phyloP scores from a whole-genome alignment of 2,888 invertebrate species.

The Tuberolachnus salignus region DNA sequence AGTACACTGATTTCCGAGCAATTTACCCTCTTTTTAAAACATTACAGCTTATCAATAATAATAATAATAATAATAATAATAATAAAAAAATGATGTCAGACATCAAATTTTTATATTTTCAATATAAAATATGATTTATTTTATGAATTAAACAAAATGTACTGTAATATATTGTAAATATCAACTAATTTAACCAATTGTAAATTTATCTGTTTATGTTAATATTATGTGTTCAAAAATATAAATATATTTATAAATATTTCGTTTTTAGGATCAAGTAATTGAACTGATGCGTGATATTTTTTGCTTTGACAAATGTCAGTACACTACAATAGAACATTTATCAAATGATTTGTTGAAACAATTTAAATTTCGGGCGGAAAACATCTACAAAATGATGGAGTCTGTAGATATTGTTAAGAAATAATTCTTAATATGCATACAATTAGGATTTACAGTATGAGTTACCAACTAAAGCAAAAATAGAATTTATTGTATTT shows the following conservation, averaged over 20 bases:
- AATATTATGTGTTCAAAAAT: no score
- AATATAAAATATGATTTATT: no score
- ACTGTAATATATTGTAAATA: not conserved
- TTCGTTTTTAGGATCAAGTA: constrained; percentile 74
- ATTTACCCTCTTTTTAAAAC: no score
- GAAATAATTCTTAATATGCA: not conserved
- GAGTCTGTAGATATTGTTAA: constrained; percentile 24
- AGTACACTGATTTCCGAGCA: no score
- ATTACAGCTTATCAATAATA: no score
- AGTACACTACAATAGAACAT: constrained; percentile 86
- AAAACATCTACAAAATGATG: constrained; percentile 64
- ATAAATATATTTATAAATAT: no score
- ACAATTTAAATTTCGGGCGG: constrained; percentile 75
- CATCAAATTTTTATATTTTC: no score
- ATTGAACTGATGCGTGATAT: constrained; percentile 87
- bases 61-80: no score
- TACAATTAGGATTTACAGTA: not conserved
- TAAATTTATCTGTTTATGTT: not conserved
- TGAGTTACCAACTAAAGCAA: not conserved
- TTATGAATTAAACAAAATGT: no score
- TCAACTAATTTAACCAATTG: not conserved
- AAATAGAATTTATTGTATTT: no score
- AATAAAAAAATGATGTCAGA: no score
- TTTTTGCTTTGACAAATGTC: constrained; percentile 89
- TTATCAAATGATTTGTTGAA: constrained; percentile 83